Conservation (phyloP, 2,888 invertebrate species). For the Seladonia tumulorum region DNA sequence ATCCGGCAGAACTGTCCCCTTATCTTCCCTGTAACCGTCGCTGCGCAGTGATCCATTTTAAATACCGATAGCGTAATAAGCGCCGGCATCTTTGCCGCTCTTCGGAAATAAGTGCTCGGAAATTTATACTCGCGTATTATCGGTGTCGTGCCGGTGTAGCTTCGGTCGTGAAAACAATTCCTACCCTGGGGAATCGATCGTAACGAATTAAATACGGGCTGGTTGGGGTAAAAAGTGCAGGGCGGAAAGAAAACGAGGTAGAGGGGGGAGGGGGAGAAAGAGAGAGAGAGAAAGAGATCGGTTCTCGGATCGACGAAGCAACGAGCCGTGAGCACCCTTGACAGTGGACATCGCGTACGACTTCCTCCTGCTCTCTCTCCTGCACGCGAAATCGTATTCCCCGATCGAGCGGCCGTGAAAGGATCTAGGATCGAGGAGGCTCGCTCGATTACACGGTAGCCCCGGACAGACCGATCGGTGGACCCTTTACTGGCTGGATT, state of each 20-base stretch:
- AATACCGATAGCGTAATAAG: constrained; percentile 8
- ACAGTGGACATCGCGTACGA: constrained; percentile 46
- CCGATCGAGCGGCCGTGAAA: constrained; percentile 43
- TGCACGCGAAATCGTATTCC: constrained; percentile 30
- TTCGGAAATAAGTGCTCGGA: constrained; percentile 9
- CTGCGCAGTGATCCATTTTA: background rate
- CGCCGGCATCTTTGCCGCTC: constrained; percentile 1
- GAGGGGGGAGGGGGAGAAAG: background rate
- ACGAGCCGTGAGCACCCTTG: constrained; percentile 46
- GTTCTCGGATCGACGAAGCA: constrained; percentile 30
- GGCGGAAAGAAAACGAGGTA: background rate
- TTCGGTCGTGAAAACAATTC: background rate
- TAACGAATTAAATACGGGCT: constrained; percentile 18
- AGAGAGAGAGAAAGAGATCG: background rate
- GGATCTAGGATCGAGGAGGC: constrained; percentile 57
- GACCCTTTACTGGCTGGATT: constrained; percentile 58
- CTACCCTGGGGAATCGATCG: constrained; percentile 9
- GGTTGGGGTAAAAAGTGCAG: background rate
- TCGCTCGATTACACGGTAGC: constrained; percentile 66
- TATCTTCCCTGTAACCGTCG: background rate
- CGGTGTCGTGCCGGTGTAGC: background rate
- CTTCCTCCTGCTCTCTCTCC: constrained; percentile 7
- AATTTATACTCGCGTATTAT: constrained; percentile 14
- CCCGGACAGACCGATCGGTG: constrained; percentile 43
- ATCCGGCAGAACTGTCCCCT: constrained; percentile 2